phyloP scores from a whole-genome alignment of 1,140 invertebrate genomes.

The Drosophila ogumai region DNA sequence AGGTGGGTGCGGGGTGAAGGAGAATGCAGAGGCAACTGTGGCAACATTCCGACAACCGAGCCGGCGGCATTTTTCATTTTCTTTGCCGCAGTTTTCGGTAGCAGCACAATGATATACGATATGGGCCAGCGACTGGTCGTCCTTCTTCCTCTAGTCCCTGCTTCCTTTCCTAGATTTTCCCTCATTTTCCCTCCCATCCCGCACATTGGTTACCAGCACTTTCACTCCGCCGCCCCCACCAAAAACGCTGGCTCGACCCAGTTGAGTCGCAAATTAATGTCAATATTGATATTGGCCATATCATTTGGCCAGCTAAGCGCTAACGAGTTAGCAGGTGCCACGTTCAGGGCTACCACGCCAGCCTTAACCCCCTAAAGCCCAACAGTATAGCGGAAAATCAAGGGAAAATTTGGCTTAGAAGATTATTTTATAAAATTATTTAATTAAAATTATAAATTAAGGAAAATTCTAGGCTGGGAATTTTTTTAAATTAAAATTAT shows the following conservation, averaged over 20 bases:
- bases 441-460: too few relatives aligned
- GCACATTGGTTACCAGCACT: slow-evolving; percentile 2
- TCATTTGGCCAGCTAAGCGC: slow-evolving; percentile 61
- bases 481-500: too few relatives aligned
- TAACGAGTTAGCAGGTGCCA: slow-evolving; percentile 64
- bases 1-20: background rate
- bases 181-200: background rate
- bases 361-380: slow-evolving; percentile 12
- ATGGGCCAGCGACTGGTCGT: slow-evolving; percentile 44
- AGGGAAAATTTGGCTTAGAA: too few relatives aligned
- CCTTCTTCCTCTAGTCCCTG: background rate
- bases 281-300: slow-evolving; percentile 72
- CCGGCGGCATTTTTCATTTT: slow-evolving; percentile 66
- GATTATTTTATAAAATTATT: too few relatives aligned
- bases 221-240: slow-evolving; percentile 12
- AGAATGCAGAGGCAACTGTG: slow-evolving; percentile 49
- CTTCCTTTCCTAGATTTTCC: slow-evolving; percentile 9
- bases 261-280: slow-evolving; percentile 64
- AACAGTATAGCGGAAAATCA: too few relatives aligned
- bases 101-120: slow-evolving; percentile 64
- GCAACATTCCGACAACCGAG: slow-evolving; percentile 36
- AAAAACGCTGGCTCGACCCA: slow-evolving; percentile 9
- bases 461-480: too few relatives aligned
- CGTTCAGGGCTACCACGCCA: background rate
- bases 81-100: slow-evolving; percentile 29